Evolutionary conservation across 2,888 invertebrate species (phyloP), one percentile per base, ranked within the genome.

Genomic region (Patella pellucida): DNA sequence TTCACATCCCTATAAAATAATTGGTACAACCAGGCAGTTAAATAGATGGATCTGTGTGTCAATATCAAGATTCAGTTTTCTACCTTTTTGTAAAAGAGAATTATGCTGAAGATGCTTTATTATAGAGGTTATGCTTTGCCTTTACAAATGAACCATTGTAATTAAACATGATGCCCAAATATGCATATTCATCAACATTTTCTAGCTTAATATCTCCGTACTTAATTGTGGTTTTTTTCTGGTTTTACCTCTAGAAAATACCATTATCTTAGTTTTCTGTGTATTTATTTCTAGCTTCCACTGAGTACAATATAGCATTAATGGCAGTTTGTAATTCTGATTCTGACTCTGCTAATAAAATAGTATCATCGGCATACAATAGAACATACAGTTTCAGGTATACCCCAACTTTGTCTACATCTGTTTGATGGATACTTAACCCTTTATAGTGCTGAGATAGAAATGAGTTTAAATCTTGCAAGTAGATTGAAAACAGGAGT

Each of bases 171-270:
- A 72, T n/a, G 19, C 76, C 72, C 12, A 76, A 69, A 56, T 72
- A 72, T 23, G 69, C 68, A 52, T 71, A 76, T 52, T 76, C 68
- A 54, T 72, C 41, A 16, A 76, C 69, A 71, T n/a, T 54, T 27
- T 72, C 72, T 68, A 76, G 15, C 27, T 14, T 12, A 27, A 31
- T 15, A n/a, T 72, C 52, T 54, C 62, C 50, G 56, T 71, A 71
- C 12, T 50, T 54, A 52, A 71, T 52, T 14, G 23, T 27, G 19
- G 69, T 41, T 76, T 75, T 1, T 41, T 23, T 54, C 23, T 50
- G 23, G n/a, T 41, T 62, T 50, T 69, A 16, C 71, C 70, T 71
- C 23, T 75, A 12, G 67, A 51, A 52, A 71, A 71, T 54, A 76
- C 56, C 50, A 72, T 68, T 52, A 69, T 70, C 69, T 73, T 69